A percentile compares a stretch with the other conserved stretches of the same genome.
These are phyloP conservation scores for Takifugu flavidus DNA, from an alignment of 2,113 vertebrate genomes.

Conservation along the genomic window DNA sequence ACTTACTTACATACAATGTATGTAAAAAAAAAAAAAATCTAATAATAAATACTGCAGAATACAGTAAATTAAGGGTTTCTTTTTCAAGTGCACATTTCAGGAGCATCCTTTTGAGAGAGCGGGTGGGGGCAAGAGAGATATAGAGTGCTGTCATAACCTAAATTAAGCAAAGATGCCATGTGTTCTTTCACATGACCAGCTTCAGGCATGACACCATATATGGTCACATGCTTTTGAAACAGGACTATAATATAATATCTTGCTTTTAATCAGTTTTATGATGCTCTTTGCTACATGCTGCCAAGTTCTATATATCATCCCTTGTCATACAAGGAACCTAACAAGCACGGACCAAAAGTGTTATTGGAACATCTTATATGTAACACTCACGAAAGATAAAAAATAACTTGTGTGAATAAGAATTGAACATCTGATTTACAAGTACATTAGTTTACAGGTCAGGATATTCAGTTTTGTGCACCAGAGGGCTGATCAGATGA, in stretches of 20 bases:
- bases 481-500: conserved; percentile 60
- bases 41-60: no score
- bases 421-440: conserved; percentile 41
- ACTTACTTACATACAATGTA: no score
- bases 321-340: conserved; percentile 48
- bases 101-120: no score
- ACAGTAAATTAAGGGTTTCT: no score
- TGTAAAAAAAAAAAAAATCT: no score
- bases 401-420: background rate
- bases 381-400: background rate
- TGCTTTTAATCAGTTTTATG: conserved; percentile 56
- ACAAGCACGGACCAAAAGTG: conserved; percentile 17
- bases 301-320: conserved; percentile 39
- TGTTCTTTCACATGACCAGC: conserved; percentile 1
- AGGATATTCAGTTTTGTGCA: conserved; percentile 53
- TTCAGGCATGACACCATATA: conserved; percentile 14
- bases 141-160: conserved; percentile 5
- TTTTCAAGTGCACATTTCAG: no score
- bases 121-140: background rate
- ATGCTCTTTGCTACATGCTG: conserved; percentile 30
- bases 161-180: conserved; percentile 19
- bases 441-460: conserved; percentile 38
- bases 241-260: conserved; percentile 16
- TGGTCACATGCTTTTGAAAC: conserved; percentile 30
- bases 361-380: background rate